Evolutionary conservation across 35 echinoderm and acorn worm genomes (phyloP).

Genomic region (Anneissia japonica): DNA sequence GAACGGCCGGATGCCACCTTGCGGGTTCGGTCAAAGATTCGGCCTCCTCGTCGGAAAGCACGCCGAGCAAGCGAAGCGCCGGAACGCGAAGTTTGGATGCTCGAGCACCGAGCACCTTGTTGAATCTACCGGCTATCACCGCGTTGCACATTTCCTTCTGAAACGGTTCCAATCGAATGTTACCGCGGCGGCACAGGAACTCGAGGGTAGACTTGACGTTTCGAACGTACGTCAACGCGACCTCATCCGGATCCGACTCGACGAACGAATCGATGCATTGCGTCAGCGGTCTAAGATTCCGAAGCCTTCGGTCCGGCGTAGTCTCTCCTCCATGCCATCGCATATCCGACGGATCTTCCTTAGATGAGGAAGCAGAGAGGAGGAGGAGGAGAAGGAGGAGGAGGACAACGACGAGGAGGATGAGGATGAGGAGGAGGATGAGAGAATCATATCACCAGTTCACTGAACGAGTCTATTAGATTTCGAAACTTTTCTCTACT

Average conservation of each 20-base stretch:
- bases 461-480: background rate
- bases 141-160: background rate
- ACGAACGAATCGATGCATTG: background rate
- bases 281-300: background rate
- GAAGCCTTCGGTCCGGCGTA: background rate
- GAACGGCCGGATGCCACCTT: background rate
- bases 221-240: background rate
- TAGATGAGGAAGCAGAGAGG: background rate
- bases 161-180: background rate
- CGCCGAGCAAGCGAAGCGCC: background rate
- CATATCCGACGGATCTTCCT: background rate
- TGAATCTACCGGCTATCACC: background rate
- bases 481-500: background rate
- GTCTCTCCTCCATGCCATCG: background rate
- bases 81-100: background rate
- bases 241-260: background rate
- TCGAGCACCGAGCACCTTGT: background rate
- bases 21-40: background rate
- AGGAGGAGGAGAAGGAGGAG: too few relatives aligned
- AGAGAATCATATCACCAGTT: too few relatives aligned
- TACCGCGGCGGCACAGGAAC: background rate
- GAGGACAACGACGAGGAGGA: too few relatives aligned
- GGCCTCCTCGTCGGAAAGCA: background rate
- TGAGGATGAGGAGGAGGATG: too few relatives aligned
- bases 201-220: background rate